Base-by-base conservation (phyloP, 1,140 invertebrate genomes). In the Batillaria attramentaria region DNA sequence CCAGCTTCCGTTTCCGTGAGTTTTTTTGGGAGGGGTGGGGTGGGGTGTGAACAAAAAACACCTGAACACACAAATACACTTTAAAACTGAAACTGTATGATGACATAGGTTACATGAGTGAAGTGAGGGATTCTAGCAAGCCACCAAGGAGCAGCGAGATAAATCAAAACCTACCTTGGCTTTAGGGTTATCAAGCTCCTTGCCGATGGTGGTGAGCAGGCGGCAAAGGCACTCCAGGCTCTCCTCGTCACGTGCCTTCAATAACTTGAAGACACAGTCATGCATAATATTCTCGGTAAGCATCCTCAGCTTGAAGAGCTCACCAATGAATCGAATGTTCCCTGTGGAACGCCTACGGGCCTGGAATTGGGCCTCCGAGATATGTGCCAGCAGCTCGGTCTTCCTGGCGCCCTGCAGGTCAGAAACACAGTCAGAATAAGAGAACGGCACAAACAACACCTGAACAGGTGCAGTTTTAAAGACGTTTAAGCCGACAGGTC, bases 151-250 rank as follows among this genome's bases (percentile, higher is more conserved):
- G n/a, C 13, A 16, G 20, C 33, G 66, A 28, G n/a, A 57, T n/a
- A 60, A 72, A 31, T 37, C 24, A 46, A 1, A 74, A 39, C 13
- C 13, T 84, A 90, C 89, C 86, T 86, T 88, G 31, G 87, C 88
- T 66, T 88, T 88, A 85, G 92, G 91, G 50, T 83, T 78, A 73
- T 98, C 97, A n/a, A 98, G 92, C 86, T 95, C 95, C 88, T 96
- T 95, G 3, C 97, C 97, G 84, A 98, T 95, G 0, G 97, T 99
- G 13, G 95, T 95, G 16, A 99, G 91, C 70, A 99, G 92, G 91
- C 97, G 95, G 88, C 97, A 98, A 2, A 98, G 92, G 89, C 97
- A 98, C 91, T 99, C 97, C 5, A 98, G 91, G 88, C 95, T 96
- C 85, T 99, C 97, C 84, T 97, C 96, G 41, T 89, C 87, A 46